These are phyloP conservation scores for Drosophila stalkeri DNA, from an alignment of 2,888 invertebrate genomes.

Conservation along the genomic window DNA sequence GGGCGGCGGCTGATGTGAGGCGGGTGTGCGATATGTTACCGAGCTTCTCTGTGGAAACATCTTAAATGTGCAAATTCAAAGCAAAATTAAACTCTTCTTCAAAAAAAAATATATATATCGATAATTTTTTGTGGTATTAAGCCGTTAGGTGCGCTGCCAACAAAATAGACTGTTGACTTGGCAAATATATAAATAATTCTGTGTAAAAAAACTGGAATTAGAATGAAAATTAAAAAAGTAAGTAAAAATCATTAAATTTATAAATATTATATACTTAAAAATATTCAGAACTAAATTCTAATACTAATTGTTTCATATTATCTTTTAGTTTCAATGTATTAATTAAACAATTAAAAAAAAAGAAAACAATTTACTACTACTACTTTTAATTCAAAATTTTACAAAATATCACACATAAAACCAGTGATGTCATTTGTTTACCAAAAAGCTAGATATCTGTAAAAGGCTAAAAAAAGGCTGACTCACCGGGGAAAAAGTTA, in stretches of 20 bases:
- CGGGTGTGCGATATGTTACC: constrained; percentile 74
- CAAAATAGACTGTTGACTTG: background rate
- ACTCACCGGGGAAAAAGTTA: too few relatives aligned
- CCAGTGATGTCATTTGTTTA: too few relatives aligned
- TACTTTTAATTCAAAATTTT: too few relatives aligned
- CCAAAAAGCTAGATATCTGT: too few relatives aligned
- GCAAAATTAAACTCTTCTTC: too few relatives aligned
- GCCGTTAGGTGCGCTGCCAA: background rate
- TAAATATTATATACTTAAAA: too few relatives aligned
- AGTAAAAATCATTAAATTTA: background rate
- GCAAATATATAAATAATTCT: background rate
- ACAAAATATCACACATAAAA: too few relatives aligned
- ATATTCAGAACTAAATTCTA: too few relatives aligned
- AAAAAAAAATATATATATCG: background rate
- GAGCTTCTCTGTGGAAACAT: constrained; percentile 81
- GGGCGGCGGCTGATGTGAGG: constrained; percentile 77
- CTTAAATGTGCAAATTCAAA: background rate
- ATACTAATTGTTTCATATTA: background rate
- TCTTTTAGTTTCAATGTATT: too few relatives aligned
- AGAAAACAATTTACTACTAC: too few relatives aligned
- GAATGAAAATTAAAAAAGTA: background rate
- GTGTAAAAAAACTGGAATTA: background rate
- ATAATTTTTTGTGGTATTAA: background rate
- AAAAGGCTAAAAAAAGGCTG: too few relatives aligned
- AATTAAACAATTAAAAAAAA: too few relatives aligned